phyloP scores from a whole-genome alignment of 2,113 vertebrate species.

The Saccopteryx bilineata region DNA sequence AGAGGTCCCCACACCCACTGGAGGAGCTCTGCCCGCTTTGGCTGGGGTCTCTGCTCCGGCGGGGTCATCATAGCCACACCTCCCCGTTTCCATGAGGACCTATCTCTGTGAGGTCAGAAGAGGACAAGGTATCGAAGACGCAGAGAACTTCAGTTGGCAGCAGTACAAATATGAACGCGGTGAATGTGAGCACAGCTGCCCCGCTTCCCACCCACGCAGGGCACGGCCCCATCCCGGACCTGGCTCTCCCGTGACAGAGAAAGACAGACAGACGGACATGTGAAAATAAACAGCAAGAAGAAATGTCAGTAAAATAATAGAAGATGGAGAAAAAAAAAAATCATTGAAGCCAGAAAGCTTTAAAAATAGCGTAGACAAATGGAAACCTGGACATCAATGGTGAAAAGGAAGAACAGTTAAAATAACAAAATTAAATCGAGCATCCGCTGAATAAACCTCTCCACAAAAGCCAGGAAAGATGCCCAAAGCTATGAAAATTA shows the following conservation, averaged over 20 bases:
- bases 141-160: background rate
- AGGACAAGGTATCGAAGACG: background rate
- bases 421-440: background rate
- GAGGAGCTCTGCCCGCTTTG: background rate
- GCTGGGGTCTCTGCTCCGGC: background rate
- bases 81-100: background rate
- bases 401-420: background rate
- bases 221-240: background rate
- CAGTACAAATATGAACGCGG: background rate
- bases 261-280: background rate
- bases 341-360: background rate
- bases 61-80: too few relatives aligned
- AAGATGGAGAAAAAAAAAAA: background rate
- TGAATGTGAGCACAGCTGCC: fast-evolving
- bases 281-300: background rate
- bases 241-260: background rate
- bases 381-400: background rate
- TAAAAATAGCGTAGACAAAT: background rate
- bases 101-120: background rate
- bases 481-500: background rate
- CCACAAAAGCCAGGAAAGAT: background rate
- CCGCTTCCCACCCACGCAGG: background rate
- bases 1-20: too few relatives aligned
- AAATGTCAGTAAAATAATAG: background rate
- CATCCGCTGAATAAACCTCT: background rate